Base-by-base conservation (phyloP, 2,797 vertebrate genomes). In the Lacerta agilis region DNA sequence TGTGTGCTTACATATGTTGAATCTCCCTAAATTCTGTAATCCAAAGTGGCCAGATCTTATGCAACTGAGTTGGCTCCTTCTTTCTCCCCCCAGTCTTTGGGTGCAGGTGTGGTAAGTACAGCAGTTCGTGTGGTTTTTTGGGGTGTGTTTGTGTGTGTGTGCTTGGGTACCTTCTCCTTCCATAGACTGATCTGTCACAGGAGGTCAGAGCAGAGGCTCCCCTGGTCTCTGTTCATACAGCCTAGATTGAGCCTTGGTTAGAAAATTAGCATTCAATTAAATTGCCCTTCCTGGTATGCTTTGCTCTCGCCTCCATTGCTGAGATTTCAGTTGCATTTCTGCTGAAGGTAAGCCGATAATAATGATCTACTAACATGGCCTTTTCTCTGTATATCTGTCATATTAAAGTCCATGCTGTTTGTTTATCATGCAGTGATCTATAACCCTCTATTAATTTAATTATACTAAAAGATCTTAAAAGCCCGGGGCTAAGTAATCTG, bases 371-470 rank as follows among this genome's bases (percentile, higher is more conserved):
- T 98, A 98, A 98, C 97, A 95, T n/a, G 94, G 96, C 96, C 97
- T 95, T 91, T 97, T 98, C 97, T 97, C 97, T 97, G 97, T 97
- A 97, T 98, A 97, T 97, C 98, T 98, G 98, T 98, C 98, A 98
- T 98, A 98, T 98, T 98, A 97, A 97, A 97, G 97, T 96, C 94
- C 18, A 83, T 94, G 96, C 96, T 98, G 98, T 99, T 98, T 98
- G 98, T 98, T 98, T 98, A 98, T 98, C 97, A 97, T 95, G 94
- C 97, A 97, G 96, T 98, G 98, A 99, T 98, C 98, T 98, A 99
- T 98, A 98, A 98, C 98, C 98, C 97, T 98, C 97, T 97, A 98
- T 98, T 98, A 98, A 99, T 98, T 98, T 96, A 98, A 99, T 99
- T 98, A 98, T 97, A 97, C 97, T 98, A 98, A 98, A 98, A 98